Evolutionary conservation across 2,888 invertebrate genomes (phyloP), one percentile per base, ranked within the genome.

Genomic region (Apamea sordens): DNA sequence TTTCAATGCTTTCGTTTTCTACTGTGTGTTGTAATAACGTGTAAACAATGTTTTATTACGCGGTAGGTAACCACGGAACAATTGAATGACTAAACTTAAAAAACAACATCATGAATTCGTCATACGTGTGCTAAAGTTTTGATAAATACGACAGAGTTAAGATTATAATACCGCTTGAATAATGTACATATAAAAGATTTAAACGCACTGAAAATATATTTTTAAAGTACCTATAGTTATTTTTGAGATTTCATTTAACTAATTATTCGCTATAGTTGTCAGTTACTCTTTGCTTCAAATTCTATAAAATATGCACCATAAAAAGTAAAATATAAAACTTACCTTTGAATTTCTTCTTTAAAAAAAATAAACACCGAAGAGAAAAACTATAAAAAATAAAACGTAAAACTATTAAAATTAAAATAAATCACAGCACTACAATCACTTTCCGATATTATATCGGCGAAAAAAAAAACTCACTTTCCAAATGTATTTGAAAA

Each of bases 401-500:
- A 76, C 80, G 83, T 74, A 72, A 78, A 88, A 87, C 83, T 65
- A 89, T 89, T 89, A 88, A 79, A 56, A 72, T 50, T 13, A 44
- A 77, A 72, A 87, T 89, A 88, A 81, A 80, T 70, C 90, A 90
- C 89, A 90, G 71, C 92, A 92, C 92, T 88, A 77, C 68, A 85
- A 83, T 77, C 88, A 89, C 85, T 85, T 80, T 81, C 75, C 86
- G 65, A 84, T 36, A 73, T 63, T 36, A 73, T 63, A 79, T 68
- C 7, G 18, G 11, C 80, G 82, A 88, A 86, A 85, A 85, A 63
- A 79, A 79, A 83, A 91, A 92, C 91, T 90, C 90, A 90, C 90
- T 85, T 89, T 89, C 82, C 63, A 90, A 89, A 87, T 89, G 0
- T 68, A 36, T 82, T 89, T 87, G 68, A 79, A 89, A 90, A 87